Evolutionary conservation across 2,797 vertebrate genomes (phyloP), one percentile per base, ranked within the genome.

Genomic region (Gallirallus australis): DNA sequence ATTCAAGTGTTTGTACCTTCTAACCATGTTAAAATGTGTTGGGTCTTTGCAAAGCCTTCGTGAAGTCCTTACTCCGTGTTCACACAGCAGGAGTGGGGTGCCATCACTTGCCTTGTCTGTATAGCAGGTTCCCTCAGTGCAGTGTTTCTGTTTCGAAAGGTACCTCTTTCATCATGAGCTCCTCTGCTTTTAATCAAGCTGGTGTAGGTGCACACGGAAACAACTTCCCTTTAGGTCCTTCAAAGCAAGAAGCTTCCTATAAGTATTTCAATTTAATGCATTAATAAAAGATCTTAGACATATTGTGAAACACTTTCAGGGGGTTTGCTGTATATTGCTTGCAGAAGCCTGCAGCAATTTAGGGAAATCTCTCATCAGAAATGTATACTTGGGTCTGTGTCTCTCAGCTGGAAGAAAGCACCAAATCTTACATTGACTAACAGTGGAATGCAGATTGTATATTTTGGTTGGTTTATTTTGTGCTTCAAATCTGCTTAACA

Each of bases 301-400:
- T 94, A 61, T 1, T 30, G 30, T 47, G 65, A 61, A 86, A 53
- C 3, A 5, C 19, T 37, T 73, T 82, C 9, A 50, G 61, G 20
- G 12, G 3, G 54, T 56, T 23, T 23, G 21, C 47, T 48, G 47
- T 48, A 48, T 48, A 23, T 48, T 48, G 47, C 47, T 48, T 48
- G 21, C 47, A 48, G 47, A 48, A 48, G 47, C 80, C 56, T 68
- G 53, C 57, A 81, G 24, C 7, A 15, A 2, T 35, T 77, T 3
- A 40, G 61, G 37, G 48, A 73, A 71, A 71, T 48, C 25, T 82
- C 30, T 59, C 20, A 56, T 53, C 53, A 40, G 48, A 82, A 86
- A 21, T 0, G 0, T 39, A 25, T 60, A 4, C 24, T 57, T 33
- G 31, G 7, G 25, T 66, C 52, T 56, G 19, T 39, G 21, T 14